A percentile compares a stretch with the other conserved stretches of the same genome.
These are phyloP conservation scores for Drosophila anceps DNA, from an alignment of 2,888 invertebrate species.

Conservation along the genomic window DNA sequence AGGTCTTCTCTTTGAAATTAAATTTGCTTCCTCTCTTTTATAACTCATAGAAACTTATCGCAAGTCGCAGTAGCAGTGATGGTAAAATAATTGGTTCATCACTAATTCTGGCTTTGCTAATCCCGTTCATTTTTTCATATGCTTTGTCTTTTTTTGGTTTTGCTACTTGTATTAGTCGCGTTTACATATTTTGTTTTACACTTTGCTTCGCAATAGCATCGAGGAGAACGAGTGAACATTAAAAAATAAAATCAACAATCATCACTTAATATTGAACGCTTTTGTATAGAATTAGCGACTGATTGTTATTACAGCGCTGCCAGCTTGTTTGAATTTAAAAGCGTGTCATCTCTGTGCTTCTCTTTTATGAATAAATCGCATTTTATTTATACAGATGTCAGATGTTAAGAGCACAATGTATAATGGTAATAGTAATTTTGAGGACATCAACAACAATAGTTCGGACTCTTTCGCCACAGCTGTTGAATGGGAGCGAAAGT, in stretches of 20 bases:
- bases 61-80: neutral
- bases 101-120: neutral
- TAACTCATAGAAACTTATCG: neutral
- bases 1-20: slow-evolving; percentile 1
- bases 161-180: neutral
- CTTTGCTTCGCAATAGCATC: neutral
- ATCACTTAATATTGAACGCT: neutral
- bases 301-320: neutral
- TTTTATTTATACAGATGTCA: neutral
- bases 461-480: slow-evolving; percentile 38
- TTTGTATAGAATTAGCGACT: slow-evolving; percentile 4
- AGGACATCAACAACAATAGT: slow-evolving; percentile 25
- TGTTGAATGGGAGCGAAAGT: neutral
- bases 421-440: neutral
- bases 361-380: neutral
- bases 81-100: neutral
- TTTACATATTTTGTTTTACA: neutral
- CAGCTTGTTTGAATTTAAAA: neutral
- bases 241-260: neutral
- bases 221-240: too few relatives aligned
- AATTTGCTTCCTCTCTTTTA: neutral
- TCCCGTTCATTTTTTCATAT: neutral
- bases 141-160: neutral
- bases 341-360: too few relatives aligned
- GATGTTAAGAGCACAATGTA: neutral